Conservation (phyloP, 2,113 vertebrate species). For the Eupsittula cactorum region DNA sequence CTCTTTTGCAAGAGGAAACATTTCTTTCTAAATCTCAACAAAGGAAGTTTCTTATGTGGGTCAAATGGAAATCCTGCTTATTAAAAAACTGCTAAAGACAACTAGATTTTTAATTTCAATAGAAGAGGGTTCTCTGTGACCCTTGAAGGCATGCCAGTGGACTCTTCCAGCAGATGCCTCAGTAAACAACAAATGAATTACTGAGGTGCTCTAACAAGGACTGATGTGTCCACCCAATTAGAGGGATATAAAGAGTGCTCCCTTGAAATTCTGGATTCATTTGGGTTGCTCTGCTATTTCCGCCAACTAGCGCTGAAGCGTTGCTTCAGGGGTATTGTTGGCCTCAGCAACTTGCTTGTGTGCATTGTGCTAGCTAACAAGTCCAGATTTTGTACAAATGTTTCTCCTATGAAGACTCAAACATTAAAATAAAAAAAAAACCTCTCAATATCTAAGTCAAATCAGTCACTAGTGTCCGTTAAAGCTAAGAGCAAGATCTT, state of each 20-base stretch:
- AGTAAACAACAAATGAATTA: constrained; percentile 63
- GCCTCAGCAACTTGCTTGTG: not conserved
- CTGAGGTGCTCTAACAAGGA: constrained; percentile 62
- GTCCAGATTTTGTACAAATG: not conserved
- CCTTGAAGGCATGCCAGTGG: constrained; percentile 51
- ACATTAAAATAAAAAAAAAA: not conserved
- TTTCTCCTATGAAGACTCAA: not conserved
- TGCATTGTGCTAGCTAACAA: not conserved
- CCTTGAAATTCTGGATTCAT: constrained; percentile 52
- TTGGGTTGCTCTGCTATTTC: constrained; percentile 22
- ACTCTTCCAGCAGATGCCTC: constrained; percentile 47
- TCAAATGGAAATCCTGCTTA: constrained; percentile 32
- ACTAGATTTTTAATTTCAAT: constrained; percentile 65
- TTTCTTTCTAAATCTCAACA: constrained; percentile 25
- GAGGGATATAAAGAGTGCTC: constrained; percentile 19
- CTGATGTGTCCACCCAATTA: constrained; percentile 60
- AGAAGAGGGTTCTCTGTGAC: constrained; percentile 41
- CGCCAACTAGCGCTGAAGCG: not conserved
- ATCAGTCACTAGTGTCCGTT: not conserved
- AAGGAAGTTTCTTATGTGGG: constrained; percentile 9
- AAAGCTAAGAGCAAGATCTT: not conserved
- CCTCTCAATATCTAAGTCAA: not conserved
- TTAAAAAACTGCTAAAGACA: constrained; percentile 52
- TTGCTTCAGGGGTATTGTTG: not conserved
- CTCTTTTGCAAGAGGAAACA: constrained; percentile 9